Base-by-base conservation (phyloP, 2,797 vertebrate genomes). In the Mormyrops attenuatus region DNA sequence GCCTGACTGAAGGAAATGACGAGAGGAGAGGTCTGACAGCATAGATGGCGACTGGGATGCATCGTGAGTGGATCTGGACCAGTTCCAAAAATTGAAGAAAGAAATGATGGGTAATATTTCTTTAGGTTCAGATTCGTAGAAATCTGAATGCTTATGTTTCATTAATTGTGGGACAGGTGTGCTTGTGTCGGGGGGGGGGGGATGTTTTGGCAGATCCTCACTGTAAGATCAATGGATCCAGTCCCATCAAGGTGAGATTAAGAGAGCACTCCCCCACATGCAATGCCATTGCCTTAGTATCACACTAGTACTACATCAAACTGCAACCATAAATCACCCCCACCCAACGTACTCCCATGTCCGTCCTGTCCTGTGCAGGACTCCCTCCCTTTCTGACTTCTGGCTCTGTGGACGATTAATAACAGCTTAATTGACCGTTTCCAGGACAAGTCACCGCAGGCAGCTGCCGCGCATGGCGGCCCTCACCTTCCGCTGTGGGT, bases 371-470 rank as follows among this genome's bases (percentile, higher is more conserved):
- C 73, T 30, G n/a, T 3, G 30, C 11, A 57, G 50, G 44, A 22
- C 60, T 57, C 88, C 77, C n/a, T 47, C 88, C 44, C 41, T 17
- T n/a, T 11, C 93, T 94, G 85, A 34, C 52, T 55, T 86, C 52
- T 34, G 49, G 22, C 15, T 87, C 11, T 3, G 50, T 57, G 34
- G 55, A 60, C 95, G 95, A 96, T 96, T 95, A 95, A 96, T 95
- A 93, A 94, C 93, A 93, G 94, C 93, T 95, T 94, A 94, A 92
- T 90, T 88, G 94, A 93, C 93, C 93, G 94, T 94, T 94, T 92
- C 92, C 91, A 91, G 77, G 84, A 90, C 93, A 93, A 92, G 95
- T 93, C 89, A 92, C 91, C 89, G 90, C 95, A 89, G 92, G 92
- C 91, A 38, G 80, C 41, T 22, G 85, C 85, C 80, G 11, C 3